Evolutionary conservation across 2,113 vertebrate species (phyloP), one percentile per base, ranked within the genome.

Genomic region (Danio rerio): DNA sequence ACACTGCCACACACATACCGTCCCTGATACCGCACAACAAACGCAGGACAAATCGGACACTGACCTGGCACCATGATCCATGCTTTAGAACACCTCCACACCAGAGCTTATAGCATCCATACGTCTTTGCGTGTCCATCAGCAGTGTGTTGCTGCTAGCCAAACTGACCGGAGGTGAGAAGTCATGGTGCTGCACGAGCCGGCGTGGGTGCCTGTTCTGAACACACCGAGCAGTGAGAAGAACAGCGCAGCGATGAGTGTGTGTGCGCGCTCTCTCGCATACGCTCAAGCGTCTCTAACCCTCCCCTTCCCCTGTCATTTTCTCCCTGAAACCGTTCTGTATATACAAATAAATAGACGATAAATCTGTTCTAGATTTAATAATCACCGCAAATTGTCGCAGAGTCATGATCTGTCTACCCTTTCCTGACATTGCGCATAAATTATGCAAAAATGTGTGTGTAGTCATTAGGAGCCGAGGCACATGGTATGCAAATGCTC

Each of bases 61-160:
- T 86, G 68, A 90, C 89, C 89, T 90, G 89, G 81, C 86, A 90
- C 87, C 89, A 90, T 90, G 82, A 81, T 88, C 87, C 89, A 88
- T 90, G 73, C 82, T 86, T 90, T 80, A 88, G 58, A 80, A 80
- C 81, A 75, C 59, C 78, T 75, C 73, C 74, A 78, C 79, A 82
- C 73, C 84, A 76, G 75, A 82, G 86, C 84, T 84, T 59, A 71
- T 43, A 45, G 18, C 81, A 74, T 87, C 74, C 85, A 80, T 85
- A 50, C 55, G 63, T 40, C 53, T 45, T 4, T 21, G 75, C 42
- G 66, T 63, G 76, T 69, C 71, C 16, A 47, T 85, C 62, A 84
- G n/a, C 43, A 78, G 31, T 43, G 15, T 16, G 9, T 4, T 21
- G 69, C 69, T 55, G 50, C 78, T 76, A 56, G 40, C 40, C 45